phyloP scores from a whole-genome alignment of 2,797 vertebrate species.

The Atherinosoma microstoma region DNA sequence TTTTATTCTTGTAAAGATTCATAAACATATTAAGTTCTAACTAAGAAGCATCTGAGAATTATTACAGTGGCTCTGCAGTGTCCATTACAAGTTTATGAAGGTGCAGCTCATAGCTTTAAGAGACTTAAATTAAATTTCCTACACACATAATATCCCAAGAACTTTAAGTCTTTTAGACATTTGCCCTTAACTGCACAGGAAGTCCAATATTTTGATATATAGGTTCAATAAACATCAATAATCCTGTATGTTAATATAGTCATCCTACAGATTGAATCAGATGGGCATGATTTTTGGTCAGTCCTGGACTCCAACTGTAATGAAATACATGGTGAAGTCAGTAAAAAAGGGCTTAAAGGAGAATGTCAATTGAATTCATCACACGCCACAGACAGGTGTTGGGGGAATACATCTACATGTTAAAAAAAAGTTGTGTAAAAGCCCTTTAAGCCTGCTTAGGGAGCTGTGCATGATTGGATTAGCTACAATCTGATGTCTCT shows the following conservation, averaged over 20 bases:
- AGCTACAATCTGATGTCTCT: neutral
- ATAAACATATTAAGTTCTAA: too few relatives aligned
- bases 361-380: neutral
- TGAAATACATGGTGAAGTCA: neutral
- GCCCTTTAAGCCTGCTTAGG: neutral
- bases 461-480: neutral
- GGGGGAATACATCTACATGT: neutral
- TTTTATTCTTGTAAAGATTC: neutral
- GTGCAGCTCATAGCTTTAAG: too few relatives aligned
- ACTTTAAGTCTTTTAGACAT: neutral
- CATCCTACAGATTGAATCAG: neutral
- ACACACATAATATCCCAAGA: neutral
- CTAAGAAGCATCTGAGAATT: too few relatives aligned
- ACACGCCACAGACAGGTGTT: neutral
- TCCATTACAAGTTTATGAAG: too few relatives aligned
- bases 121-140: neutral
- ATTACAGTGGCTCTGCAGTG: too few relatives aligned
- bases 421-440: neutral
- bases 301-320: neutral
- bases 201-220: neutral
- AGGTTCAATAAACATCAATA: neutral
- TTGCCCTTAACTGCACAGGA: neutral
- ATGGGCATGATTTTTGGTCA: neutral
- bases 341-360: neutral
- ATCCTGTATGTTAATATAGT: neutral